Evolutionary conservation across 2,888 invertebrate species (phyloP), one percentile per base, ranked within the genome.

Genomic region (Agrilus mali): DNA sequence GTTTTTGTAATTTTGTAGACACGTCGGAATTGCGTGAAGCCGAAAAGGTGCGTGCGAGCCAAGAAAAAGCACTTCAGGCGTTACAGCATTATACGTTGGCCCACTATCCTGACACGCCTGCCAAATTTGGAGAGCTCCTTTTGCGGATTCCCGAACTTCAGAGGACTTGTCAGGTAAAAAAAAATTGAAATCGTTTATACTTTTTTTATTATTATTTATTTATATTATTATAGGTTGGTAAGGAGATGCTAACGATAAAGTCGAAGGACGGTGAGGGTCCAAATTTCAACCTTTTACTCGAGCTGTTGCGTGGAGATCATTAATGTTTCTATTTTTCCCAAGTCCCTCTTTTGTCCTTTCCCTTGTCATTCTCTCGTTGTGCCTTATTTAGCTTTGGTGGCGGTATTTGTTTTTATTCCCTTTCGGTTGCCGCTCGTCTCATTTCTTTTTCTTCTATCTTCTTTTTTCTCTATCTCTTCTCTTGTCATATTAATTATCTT

Each of bases 201-300:
- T 33, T 35, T 39, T 40, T 36, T 42, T n/a, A n/a, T n/a, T n/a
- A n/a, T n/a, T n/a, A n/a, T 41, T 33, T 39, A 67, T 70, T 13
- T 13, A 5, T 63, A 69, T 45, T 45, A 47, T 64, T 73, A 59
- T 69, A 87, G 85, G 84, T 88, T 53, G 90, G 92, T 56, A 95
- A 95, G 67, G 95, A 93, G 66, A 86, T 93, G 81, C 72, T 94
- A 55, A 80, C 82, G 12, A 81, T 82, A 57, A 87, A 87, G 68
- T 82, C 83, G 53, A 87, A 89, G 66, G 89, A 93, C 53, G 88
- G 89, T 47, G 89, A 90, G 59, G 86, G 87, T 44, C 83, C 86
- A 47, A 86, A 86, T 61, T 95, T 94, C 73, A 94, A 95, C 68
- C 76, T 96, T 57, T 78, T 96, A 53, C 92, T 95, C 86, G 96